Conservation (phyloP, 2,113 vertebrate genomes). For the Physeter macrocephalus region DNA sequence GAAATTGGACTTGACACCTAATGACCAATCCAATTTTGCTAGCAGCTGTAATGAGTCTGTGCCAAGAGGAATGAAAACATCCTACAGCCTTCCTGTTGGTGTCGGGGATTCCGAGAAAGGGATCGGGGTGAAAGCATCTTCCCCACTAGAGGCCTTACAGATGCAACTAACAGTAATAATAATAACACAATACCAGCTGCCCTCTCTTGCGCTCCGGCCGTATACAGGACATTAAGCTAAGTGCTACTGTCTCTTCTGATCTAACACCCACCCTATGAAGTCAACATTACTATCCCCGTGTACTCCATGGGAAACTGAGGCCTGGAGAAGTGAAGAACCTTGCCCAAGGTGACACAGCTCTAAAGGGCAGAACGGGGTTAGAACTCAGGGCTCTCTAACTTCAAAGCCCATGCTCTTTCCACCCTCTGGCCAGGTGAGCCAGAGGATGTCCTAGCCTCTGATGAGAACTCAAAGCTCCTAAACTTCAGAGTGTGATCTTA, state of each 20-base stretch:
- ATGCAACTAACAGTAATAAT: background rate
- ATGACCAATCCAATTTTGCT: constrained; percentile 47
- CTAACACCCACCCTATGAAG: background rate
- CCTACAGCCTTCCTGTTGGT: background rate
- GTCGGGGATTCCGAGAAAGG: background rate
- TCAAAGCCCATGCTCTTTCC: background rate
- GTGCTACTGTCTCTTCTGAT: background rate
- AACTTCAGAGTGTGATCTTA: background rate
- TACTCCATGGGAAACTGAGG: background rate
- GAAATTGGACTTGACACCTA: constrained; percentile 50
- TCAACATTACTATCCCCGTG: background rate
- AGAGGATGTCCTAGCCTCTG: background rate
- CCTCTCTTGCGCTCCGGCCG: background rate
- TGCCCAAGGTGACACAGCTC: background rate
- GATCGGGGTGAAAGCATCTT: background rate
- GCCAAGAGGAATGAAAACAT: constrained; percentile 43
- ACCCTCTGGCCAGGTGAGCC: background rate
- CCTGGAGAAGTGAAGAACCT: background rate
- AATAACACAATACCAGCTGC: background rate
- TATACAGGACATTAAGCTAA: background rate
- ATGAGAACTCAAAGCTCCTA: background rate
- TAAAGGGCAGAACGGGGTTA: background rate
- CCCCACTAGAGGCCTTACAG: background rate
- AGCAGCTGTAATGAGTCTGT: constrained; percentile 20
- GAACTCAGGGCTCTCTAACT: background rate